Conservation (phyloP, 2,888 invertebrate genomes). For the Synergus japonicus region DNA sequence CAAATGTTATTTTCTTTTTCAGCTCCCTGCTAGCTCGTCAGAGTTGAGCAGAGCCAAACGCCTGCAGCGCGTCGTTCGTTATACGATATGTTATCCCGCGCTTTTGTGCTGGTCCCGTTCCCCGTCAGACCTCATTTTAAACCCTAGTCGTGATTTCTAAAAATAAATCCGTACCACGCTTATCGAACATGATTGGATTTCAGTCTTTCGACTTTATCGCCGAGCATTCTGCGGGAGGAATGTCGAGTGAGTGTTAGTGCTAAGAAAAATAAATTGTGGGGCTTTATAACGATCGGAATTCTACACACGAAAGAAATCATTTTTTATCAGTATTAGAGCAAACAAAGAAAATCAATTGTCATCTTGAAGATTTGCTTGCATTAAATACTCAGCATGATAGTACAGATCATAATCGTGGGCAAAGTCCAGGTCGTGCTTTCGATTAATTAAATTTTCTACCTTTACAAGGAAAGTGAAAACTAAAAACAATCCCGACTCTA, state of each 20-base stretch:
- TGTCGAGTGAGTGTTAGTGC: not conserved
- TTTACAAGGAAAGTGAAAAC: too few relatives aligned
- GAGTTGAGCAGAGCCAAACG: not conserved
- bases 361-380: too few relatives aligned
- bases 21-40: not conserved
- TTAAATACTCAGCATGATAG: too few relatives aligned
- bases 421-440: too few relatives aligned
- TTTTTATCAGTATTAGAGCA: too few relatives aligned
- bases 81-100: not conserved
- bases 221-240: not conserved
- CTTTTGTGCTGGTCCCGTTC: conserved; percentile 13
- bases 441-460: too few relatives aligned
- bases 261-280: not conserved
- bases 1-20: conserved; percentile 5
- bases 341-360: too few relatives aligned
- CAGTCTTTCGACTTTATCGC: not conserved
- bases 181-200: not conserved
- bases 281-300: not conserved
- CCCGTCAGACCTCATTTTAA: not conserved
- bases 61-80: not conserved
- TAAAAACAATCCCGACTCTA: too few relatives aligned
- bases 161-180: not conserved
- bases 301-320: not conserved
- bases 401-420: too few relatives aligned
- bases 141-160: not conserved